Base-by-base conservation (phyloP, 1,140 invertebrate genomes). In the Caenorhabditis briggsae region DNA sequence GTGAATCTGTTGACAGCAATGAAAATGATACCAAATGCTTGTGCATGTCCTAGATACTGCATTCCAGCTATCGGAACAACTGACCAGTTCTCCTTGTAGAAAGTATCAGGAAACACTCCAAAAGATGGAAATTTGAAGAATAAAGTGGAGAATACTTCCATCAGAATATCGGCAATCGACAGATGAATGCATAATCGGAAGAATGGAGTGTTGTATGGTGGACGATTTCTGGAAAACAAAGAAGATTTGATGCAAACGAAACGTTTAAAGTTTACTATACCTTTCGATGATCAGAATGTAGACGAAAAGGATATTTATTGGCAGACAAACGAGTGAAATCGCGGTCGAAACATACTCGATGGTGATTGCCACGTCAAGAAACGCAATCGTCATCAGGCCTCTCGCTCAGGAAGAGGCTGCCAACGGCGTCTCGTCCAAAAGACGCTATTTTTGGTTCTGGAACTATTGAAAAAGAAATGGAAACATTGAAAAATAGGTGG, bases 41-140 rank as follows among this genome's bases (percentile, higher is more conserved):
- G 88, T 18, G 87, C 88, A 85, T 89, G 88, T n/a, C 88, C 88
- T 16, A 89, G 74, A 64, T 89, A 89, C 20, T 88, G 83, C 41
- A 89, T 82, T 41, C 84, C 87, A 33, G 86, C 59, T 5, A 89
- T 55, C 18, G 87, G 88, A 7, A 89, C 59, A 12, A 85, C 82
- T 2, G 86, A 85, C 88, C 85, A 87, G 25, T 83, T 78, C 33
- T 87, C 82, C 20, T 58, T 82, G 18, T 88, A 88, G 43, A 88
- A 83, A 43, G 86, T 82, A 9, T 82, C 33, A 14, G 88, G 87
- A 82, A 89, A 82, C 64, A 88, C 55, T 56, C 88, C 87, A 50
- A 82, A 89, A 16, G 87, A 83, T 25, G 88, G 88, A 41, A 89
- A 88, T 84, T 89, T 89, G 82, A 88, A 89, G 74, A 88, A 86